phyloP scores from a whole-genome alignment of 2,888 invertebrate species.

The Zaprionus bogoriensis region DNA sequence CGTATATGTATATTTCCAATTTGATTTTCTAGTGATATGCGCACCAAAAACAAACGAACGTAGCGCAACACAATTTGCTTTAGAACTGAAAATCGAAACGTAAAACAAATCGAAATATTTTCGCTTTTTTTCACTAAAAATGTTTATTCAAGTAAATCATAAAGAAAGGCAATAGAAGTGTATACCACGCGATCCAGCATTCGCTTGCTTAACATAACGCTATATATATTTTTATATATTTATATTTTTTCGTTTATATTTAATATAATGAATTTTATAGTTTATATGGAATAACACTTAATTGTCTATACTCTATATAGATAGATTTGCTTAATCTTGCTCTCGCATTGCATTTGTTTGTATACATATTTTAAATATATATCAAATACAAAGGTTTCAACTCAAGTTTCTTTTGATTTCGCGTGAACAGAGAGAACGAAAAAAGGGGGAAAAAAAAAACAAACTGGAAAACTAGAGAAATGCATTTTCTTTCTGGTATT shows the following conservation, averaged over 20 bases:
- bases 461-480: slow-evolving; percentile 27
- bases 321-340: slow-evolving; percentile 22
- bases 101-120: slow-evolving; percentile 23
- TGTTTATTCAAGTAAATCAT: slow-evolving; percentile 71
- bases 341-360: slow-evolving; percentile 49
- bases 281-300: slow-evolving; percentile 82
- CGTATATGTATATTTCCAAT: slow-evolving; percentile 51
- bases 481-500: slow-evolving; percentile 38
- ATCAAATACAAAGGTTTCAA: slow-evolving; percentile 34
- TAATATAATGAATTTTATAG: slow-evolving; percentile 75
- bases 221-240: slow-evolving; percentile 56
- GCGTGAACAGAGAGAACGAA: slow-evolving; percentile 18
- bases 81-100: slow-evolving; percentile 30
- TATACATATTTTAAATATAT: slow-evolving; percentile 65
- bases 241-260: slow-evolving; percentile 49
- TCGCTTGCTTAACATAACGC: slow-evolving; percentile 61
- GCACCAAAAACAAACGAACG: slow-evolving; percentile 62
- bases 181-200: slow-evolving; percentile 65
- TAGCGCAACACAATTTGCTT: slow-evolving; percentile 49
- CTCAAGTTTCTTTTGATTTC: slow-evolving; percentile 29
- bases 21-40: slow-evolving; percentile 70
- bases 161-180: slow-evolving; percentile 73
- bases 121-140: slow-evolving; percentile 47
- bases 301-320: slow-evolving; percentile 75
- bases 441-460: too few species aligned